Percentiles rank a stretch among this genome's conserved stretches.
Conservation (phyloP, 2,797 vertebrate species). For the Siniperca obscura region DNA sequence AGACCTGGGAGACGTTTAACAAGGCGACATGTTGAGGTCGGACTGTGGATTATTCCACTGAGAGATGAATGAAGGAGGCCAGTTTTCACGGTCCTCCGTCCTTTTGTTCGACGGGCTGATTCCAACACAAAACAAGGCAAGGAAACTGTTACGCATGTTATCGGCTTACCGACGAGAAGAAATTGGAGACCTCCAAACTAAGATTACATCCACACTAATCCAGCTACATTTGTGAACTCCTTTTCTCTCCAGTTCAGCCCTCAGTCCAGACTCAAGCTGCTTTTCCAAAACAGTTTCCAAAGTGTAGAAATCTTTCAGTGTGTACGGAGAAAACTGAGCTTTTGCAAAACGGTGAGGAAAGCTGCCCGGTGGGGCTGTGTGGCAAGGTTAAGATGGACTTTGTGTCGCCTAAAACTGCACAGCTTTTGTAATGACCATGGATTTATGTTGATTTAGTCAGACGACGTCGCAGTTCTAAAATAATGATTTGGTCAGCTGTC, state of each 20-base stretch:
- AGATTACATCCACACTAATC: background rate
- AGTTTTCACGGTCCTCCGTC: background rate
- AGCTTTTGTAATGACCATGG: too few relatives aligned
- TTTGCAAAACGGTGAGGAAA: too few relatives aligned
- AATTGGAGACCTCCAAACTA: accelerated
- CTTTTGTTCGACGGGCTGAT: background rate
- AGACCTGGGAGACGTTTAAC: conserved; percentile 7
- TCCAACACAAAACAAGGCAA: conserved; percentile 1
- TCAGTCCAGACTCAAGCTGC: too few relatives aligned
- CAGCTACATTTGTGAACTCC: background rate
- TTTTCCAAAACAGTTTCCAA: background rate
- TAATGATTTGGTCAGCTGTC: too few relatives aligned
- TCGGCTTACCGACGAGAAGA: background rate
- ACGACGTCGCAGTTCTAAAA: too few relatives aligned
- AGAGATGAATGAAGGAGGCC: background rate
- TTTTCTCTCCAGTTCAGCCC: background rate
- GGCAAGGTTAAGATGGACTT: background rate
- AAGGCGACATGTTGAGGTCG: conserved; percentile 40
- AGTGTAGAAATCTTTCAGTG: background rate
- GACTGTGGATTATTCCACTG: conserved; percentile 3
- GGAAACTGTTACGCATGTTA: too few relatives aligned
- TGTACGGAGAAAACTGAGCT: background rate
- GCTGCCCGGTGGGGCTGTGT: too few relatives aligned
- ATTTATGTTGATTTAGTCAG: background rate
- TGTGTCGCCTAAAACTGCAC: background rate